These are phyloP conservation scores for Sapayoa aenigma DNA, from an alignment of 2,113 vertebrate species.

Conservation along the genomic window DNA sequence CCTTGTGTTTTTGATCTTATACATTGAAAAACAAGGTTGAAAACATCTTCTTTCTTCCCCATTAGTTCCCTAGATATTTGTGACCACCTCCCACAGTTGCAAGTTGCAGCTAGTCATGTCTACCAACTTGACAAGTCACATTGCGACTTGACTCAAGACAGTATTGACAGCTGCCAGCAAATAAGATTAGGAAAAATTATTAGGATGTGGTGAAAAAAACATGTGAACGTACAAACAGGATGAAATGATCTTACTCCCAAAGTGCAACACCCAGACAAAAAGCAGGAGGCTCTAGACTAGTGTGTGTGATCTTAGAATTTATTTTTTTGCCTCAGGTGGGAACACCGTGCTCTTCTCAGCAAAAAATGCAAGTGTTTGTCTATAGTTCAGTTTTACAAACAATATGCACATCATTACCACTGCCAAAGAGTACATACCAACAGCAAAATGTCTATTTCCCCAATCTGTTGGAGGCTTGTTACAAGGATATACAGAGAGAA, in stretches of 20 bases:
- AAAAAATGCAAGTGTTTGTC: neutral
- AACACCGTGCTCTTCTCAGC: neutral
- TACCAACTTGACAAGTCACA: neutral
- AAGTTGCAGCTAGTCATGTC: neutral
- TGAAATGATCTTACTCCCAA: neutral
- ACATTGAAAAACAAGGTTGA: neutral
- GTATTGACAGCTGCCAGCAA: neutral
- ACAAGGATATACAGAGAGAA: neutral
- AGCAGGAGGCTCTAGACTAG: neutral
- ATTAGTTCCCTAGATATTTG: neutral
- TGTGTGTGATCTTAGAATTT: neutral
- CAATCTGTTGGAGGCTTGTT: neutral
- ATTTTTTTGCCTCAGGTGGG: neutral
- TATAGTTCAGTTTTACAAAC: neutral
- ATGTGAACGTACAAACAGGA: neutral
- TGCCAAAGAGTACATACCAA: neutral
- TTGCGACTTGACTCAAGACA: neutral
- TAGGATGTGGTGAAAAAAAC: neutral
- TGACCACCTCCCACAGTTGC: neutral
- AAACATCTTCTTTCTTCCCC: neutral
- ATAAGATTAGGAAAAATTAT: neutral
- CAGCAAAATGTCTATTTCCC: neutral
- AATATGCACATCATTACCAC: neutral
- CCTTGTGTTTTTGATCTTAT: neutral
- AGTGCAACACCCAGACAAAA: neutral